Evolutionary conservation across 2,113 vertebrate species (phyloP).

Genomic region (Lepisosteus osseus): DNA sequence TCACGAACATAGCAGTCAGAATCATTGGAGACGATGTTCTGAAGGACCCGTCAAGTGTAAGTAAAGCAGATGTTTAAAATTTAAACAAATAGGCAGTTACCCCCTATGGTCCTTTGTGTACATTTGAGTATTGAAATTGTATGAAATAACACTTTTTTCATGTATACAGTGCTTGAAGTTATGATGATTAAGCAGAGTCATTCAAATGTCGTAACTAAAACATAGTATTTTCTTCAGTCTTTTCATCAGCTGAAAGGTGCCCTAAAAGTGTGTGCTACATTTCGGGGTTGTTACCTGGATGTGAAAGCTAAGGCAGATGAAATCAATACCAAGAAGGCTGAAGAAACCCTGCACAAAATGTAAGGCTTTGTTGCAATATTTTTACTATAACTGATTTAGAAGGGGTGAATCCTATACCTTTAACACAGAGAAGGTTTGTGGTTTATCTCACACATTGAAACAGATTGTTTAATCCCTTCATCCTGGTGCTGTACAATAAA

Average conservation of each 20-base stretch:
- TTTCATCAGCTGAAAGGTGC: slow-evolving; percentile 19
- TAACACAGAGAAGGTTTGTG: too few relatives aligned
- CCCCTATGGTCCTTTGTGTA: too few relatives aligned
- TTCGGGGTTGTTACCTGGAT: slow-evolving; percentile 29
- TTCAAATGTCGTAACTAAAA: background rate
- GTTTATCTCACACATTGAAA: too few relatives aligned
- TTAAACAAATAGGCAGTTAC: too few relatives aligned
- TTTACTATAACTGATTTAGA: too few relatives aligned
- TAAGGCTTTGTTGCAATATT: background rate
- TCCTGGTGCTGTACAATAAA: too few relatives aligned
- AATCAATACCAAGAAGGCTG: slow-evolving; percentile 15
- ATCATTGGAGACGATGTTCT: slow-evolving; percentile 18
- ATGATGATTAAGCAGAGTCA: background rate
- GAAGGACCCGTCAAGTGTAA: slow-evolving; percentile 18
- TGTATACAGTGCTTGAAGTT: too few relatives aligned
- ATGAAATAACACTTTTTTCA: too few relatives aligned
- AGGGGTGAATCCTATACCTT: too few relatives aligned
- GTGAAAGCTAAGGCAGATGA: slow-evolving; percentile 26
- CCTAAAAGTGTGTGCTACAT: slow-evolving; percentile 25
- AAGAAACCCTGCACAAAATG: slow-evolving; percentile 15
- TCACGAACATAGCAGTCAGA: slow-evolving; percentile 11
- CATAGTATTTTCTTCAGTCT: slow-evolving; percentile 8
- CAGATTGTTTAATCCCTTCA: too few relatives aligned
- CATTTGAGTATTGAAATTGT: too few relatives aligned
- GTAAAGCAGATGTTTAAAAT: background rate